Conservation (phyloP, 2,113 vertebrate species). For the Larimichthys crocea region DNA sequence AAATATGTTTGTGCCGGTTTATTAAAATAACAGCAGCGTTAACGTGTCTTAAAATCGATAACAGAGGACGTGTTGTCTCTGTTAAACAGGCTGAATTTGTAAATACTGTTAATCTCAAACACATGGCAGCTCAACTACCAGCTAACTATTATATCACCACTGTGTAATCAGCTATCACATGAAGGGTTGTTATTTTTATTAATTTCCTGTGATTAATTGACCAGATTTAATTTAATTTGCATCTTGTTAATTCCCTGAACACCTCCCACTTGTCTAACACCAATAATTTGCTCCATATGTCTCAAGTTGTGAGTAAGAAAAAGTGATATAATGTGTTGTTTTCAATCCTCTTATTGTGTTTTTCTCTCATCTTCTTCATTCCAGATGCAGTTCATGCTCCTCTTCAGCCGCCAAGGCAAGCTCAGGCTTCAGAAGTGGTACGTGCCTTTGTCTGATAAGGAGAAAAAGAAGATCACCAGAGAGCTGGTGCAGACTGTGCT, state of each 20-base stretch:
- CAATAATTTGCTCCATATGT: neutral
- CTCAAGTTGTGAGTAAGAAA: slow-evolving; percentile 3
- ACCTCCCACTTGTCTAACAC: neutral
- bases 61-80: neutral
- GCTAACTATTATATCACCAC: neutral
- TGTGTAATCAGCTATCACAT: too few relatives aligned
- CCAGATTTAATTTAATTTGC: neutral
- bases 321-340: neutral
- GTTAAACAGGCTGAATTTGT: neutral
- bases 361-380: slow-evolving; percentile 37
- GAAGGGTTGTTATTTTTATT: neutral
- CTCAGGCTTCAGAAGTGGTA: slow-evolving; percentile 99
- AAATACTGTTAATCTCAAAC: slow-evolving; percentile 12
- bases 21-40: neutral
- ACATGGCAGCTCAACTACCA: slow-evolving; percentile 10
- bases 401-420: slow-evolving; percentile 98
- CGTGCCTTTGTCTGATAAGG: slow-evolving; percentile 96
- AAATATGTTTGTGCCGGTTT: neutral
- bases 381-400: slow-evolving; percentile 99
- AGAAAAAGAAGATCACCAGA: slow-evolving; percentile 99
- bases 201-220: neutral
- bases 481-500: slow-evolving; percentile 97
- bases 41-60: neutral
- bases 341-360: neutral
- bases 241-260: neutral